A percentile compares a stretch with the other conserved stretches of the same genome.
These are phyloP conservation scores for Heterotilapia buettikoferi DNA, from an alignment of 2,113 vertebrate genomes.

Conservation along the genomic window DNA sequence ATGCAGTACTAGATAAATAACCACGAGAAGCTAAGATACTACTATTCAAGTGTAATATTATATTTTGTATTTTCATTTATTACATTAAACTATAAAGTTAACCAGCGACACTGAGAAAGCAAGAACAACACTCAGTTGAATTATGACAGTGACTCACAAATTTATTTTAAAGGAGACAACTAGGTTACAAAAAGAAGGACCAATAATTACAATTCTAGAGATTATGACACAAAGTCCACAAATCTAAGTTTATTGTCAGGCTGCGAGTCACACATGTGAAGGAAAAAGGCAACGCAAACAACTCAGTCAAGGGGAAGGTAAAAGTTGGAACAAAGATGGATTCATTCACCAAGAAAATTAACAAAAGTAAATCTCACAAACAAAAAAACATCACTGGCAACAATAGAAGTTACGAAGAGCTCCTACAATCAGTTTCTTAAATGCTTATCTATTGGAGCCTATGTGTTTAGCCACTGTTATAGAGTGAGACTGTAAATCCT, in stretches of 20 bases:
- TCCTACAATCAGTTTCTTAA: neutral
- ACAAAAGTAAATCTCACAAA: neutral
- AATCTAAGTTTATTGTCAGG: neutral
- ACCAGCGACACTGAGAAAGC: neutral
- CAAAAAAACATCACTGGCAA: rapidly evolving
- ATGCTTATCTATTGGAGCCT: rapidly evolving
- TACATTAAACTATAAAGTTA: neutral
- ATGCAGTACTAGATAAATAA: neutral
- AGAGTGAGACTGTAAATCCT: neutral
- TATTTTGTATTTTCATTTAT: neutral
- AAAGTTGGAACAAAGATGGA: neutral
- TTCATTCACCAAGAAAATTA: rapidly evolving
- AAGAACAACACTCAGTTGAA: too few relatives aligned
- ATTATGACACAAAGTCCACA: neutral
- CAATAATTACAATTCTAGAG: neutral
- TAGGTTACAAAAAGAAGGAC: too few relatives aligned
- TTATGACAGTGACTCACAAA: too few relatives aligned
- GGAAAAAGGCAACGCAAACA: neutral
- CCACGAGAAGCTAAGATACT: rapidly evolving
- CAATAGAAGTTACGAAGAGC: neutral
- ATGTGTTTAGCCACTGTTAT: neutral
- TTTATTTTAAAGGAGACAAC: too few relatives aligned
- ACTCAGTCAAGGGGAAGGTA: rapidly evolving
- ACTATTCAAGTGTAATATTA: rapidly evolving
- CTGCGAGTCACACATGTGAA: neutral